These are phyloP conservation scores for Drosophila setifemur DNA, from an alignment of 1,140 invertebrate species.

Conservation along the genomic window DNA sequence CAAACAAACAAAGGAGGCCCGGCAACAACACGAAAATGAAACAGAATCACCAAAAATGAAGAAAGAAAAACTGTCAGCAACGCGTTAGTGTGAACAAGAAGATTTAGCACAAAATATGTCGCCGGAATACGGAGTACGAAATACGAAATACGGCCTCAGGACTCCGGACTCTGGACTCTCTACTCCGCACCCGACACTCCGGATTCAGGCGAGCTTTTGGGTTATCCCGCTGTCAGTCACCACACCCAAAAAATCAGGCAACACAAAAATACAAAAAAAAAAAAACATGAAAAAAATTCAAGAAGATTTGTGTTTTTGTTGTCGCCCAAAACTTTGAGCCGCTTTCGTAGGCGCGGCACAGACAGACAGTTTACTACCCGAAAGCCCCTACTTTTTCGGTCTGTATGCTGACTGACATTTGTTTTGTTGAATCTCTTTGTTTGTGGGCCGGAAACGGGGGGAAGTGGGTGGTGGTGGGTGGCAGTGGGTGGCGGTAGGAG, in stretches of 20 bases:
- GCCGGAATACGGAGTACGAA: constrained; percentile 7
- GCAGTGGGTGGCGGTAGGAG: constrained; percentile 3
- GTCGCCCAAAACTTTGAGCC: constrained; percentile 56
- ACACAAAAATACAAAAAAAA: constrained; percentile 28
- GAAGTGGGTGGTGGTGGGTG: background rate
- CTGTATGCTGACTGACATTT: constrained; percentile 66
- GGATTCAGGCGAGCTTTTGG: constrained; percentile 20
- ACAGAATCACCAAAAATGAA: constrained; percentile 49
- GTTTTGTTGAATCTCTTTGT: constrained; percentile 57
- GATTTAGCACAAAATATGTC: constrained; percentile 77
- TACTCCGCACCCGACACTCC: constrained; percentile 1
- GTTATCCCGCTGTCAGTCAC: constrained; percentile 29
- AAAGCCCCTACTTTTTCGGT: too few species aligned
- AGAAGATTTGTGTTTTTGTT: constrained; percentile 59
- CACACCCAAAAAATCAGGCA: constrained; percentile 9
- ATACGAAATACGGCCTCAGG: constrained; percentile 14
- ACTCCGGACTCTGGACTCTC: constrained; percentile 8
- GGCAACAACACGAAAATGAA: constrained; percentile 26
- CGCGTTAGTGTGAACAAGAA: constrained; percentile 77
- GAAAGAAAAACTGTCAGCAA: constrained; percentile 70
- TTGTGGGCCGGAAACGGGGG: background rate
- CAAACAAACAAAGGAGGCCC: constrained; percentile 28
- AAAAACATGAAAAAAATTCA: constrained; percentile 9
- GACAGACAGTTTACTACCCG: too few species aligned
- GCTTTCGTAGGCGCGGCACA: constrained; percentile 59